Percentiles rank a stretch among this genome's conserved stretches.
Evolutionary conservation across 2,113 vertebrate species (phyloP).

Genomic region (Kobus ellipsiprymnus): DNA sequence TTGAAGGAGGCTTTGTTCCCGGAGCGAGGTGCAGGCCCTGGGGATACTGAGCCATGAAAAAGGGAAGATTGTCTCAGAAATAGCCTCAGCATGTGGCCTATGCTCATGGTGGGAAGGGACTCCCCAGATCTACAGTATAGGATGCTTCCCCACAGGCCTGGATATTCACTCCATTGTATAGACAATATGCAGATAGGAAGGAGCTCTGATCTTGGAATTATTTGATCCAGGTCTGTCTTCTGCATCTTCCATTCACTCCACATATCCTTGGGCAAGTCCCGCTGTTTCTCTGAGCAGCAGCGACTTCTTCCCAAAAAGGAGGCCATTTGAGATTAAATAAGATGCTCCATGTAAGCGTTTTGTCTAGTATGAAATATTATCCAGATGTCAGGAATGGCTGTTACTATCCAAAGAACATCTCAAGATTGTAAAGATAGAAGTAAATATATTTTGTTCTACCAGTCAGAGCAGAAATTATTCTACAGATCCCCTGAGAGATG

Average conservation of each 20-base stretch:
- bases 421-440: neutral
- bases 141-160: neutral
- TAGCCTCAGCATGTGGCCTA: neutral
- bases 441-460: neutral
- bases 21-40: neutral
- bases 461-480: neutral
- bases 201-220: neutral
- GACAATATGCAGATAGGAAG: neutral
- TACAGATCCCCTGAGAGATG: neutral
- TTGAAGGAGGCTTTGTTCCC: neutral
- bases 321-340: neutral
- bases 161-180: neutral
- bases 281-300: neutral
- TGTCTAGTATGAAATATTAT: slow-evolving; percentile 16
- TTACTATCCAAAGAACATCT: neutral
- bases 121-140: rapidly evolving
- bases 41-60: neutral
- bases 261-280: neutral
- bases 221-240: neutral
- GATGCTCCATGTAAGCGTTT: neutral
- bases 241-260: neutral
- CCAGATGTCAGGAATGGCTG: neutral
- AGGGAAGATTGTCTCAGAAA: neutral
- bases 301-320: neutral
- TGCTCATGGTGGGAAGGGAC: neutral